These are phyloP conservation scores for Sebastes cheni DNA, from an alignment of 2,797 vertebrate genomes.

Conservation along the genomic window DNA sequence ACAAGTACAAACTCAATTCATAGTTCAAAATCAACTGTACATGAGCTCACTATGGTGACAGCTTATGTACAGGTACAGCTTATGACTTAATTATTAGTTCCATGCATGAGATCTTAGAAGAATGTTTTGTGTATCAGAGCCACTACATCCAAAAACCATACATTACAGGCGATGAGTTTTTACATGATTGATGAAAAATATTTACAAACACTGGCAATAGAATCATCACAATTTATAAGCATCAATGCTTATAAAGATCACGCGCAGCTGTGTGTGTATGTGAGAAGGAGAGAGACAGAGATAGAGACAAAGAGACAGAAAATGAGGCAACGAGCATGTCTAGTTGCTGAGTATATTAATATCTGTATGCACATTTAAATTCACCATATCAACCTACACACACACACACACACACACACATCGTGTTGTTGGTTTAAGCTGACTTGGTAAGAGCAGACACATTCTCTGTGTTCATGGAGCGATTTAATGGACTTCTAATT, in stretches of 20 bases:
- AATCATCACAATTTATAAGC: neutral
- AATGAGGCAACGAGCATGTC: neutral
- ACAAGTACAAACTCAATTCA: no score
- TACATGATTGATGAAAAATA: neutral
- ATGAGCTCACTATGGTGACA: no score
- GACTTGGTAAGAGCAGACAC: neutral
- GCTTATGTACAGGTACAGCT: no score
- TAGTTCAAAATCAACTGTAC: no score
- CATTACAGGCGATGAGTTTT: neutral
- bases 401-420: neutral
- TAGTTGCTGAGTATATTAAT: neutral
- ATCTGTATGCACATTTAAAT: neutral
- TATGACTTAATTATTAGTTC: no score
- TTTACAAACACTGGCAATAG: neutral
- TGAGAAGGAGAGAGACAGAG: neutral
- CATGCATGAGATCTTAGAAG: no score
- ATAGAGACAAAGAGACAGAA: neutral
- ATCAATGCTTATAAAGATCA: neutral
- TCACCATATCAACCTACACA: neutral
- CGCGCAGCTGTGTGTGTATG: neutral
- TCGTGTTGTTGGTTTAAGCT: neutral
- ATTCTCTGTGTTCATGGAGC: neutral
- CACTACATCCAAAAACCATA: neutral
- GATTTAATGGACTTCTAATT: constrained; percentile 13
- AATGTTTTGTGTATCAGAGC: no score